These are phyloP conservation scores for Meghimatium bilineatum DNA, from an alignment of 2,888 invertebrate genomes.

Conservation along the genomic window DNA sequence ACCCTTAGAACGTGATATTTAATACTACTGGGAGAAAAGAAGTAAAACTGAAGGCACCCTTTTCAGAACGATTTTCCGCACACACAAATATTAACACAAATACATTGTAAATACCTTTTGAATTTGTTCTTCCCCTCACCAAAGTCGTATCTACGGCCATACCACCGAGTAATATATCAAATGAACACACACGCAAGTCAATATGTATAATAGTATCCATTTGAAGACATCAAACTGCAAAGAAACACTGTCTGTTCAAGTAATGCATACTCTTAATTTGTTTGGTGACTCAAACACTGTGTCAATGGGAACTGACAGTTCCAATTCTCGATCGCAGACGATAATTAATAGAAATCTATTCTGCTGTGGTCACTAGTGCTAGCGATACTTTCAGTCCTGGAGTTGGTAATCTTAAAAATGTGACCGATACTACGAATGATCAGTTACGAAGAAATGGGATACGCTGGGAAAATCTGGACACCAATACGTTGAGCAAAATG, in stretches of 20 bases:
- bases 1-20: too few species aligned
- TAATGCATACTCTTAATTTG: background rate
- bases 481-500: background rate
- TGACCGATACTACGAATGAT: conserved; percentile 1
- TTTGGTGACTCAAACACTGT: background rate
- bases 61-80: too few species aligned
- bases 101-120: too few species aligned
- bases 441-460: background rate
- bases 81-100: too few species aligned
- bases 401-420: background rate
- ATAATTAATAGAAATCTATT: conserved; percentile 29
- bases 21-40: too few species aligned
- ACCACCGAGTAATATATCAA: too few species aligned
- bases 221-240: too few species aligned
- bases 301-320: background rate
- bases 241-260: background rate
- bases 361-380: conserved; percentile 1
- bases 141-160: too few species aligned
- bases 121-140: too few species aligned
- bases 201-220: too few species aligned
- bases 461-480: background rate
- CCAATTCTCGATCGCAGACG: background rate
- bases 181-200: too few species aligned
- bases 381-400: conserved; percentile 7
- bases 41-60: too few species aligned